Evolutionary conservation across 30 jellyfish, hydroid and myxozoan genomes (phyloP), one percentile per base, ranked within the genome.

Genomic region (Turritopsis dohrnii): DNA sequence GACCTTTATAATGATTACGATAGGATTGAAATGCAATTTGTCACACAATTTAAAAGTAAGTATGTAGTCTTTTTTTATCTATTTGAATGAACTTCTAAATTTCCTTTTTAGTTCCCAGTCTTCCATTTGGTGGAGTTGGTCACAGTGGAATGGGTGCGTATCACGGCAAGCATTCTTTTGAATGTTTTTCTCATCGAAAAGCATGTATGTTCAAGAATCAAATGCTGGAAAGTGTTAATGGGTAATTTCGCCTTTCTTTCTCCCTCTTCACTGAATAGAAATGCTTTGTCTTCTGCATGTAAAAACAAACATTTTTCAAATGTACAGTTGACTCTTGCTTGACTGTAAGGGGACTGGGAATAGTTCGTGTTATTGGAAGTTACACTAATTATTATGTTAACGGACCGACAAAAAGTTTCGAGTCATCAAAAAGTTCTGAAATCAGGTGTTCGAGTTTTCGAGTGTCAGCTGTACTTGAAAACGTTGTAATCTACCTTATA

Each of bases 121-220:
- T 93, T 21, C 96, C 96, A 72, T 93, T 88, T 89, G 98, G 98
- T 54, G 98, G 98, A 20, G 97, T 93, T 23, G 98, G 98, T 41
- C 85, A 93, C 29, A 88, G 97, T 79, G 98, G 98, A 52, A 93
- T 89, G 94, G 98, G 98, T 1, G 88, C 96, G 24, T 93, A 93
- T 69, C 98, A 93, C 79, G 95, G 96, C 77, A 86, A 79, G 82
- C 80, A 79, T 71, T 65, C 94, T 1, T 90, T 90, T 75, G 96
- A 90, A 29, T 72, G 89, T 71, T 90, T 90, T 74, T 90, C 97
- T 5, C 96, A 90, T 79, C 81, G 86, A 52, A 90, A 90, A 75
- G 87, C 96, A 19, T 90, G 94, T 52, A 66, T 90, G 74, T 77
- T 85, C 88, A 90, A 90, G 79, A 90, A 90, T 79, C 96, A 90